Evolutionary conservation across 2,797 vertebrate species (phyloP), one percentile per base, ranked within the genome.

Genomic region (Hippopotamyrus pictus): DNA sequence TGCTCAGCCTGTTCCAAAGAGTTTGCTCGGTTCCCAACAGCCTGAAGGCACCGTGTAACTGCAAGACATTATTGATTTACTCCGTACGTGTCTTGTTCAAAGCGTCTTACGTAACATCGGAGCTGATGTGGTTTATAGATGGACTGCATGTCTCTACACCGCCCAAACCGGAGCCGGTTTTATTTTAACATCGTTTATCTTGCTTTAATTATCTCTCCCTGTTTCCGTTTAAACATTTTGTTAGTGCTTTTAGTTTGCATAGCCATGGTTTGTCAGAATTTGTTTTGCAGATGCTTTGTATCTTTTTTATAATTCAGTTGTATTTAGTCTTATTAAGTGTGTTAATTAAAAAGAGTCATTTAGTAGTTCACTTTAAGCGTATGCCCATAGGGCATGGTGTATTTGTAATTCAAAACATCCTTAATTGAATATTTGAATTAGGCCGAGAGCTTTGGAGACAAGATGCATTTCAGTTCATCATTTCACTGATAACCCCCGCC

Each of bases 371-470:
- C 92, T 90, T 87, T 92, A 41, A 88, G 90, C 57, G 5, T 25
- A 41, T 87, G 90, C 92, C 94, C 91, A 90, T 54, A 83, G 94
- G 94, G 94, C 0, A 59, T n/a, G 57, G 37, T 73, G 57, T 88
- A 86, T 50, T 54, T 92, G 90, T 93, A 92, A 94, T 91, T 94
- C 91, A 93, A 94, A 92, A 93, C 90, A 90, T 76, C 2, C 89
- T 82, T 93, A 89, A 92, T 92, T 91, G 84, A 92, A 91, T 91
- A 88, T 89, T 90, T 29, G 51, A 50, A 90, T 89, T 89, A 89
- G 90, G 87, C 37, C 33, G 54, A 48, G 86, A 44, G 22, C 37
- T 87, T 65, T 22, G 19, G 88, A 90, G 89, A 90, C 83, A 48
- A 87, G 25, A 19, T 53, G 25, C 85, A 57, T 87, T 57, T 54